Evolutionary conservation across 2,797 vertebrate species (phyloP), one percentile per base, ranked within the genome.

Genomic region (Simalia tracyae): DNA sequence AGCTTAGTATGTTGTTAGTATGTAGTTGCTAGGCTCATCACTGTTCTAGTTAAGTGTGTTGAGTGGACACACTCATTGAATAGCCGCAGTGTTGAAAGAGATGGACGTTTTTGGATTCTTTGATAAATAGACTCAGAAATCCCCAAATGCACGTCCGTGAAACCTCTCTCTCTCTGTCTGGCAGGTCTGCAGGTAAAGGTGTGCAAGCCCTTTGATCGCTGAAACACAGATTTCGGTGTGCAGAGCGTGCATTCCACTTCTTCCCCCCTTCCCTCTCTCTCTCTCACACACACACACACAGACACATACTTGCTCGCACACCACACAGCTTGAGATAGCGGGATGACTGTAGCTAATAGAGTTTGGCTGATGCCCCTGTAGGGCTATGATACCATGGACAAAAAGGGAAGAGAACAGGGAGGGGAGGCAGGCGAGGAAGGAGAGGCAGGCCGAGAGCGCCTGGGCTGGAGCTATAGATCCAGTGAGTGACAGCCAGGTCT

Each of bases 341-440:
- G 88, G 56, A 84, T 26, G 91, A 88, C 88, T 90, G 59, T 54
- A 14, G 90, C 93, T 92, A 88, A 92, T 72, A 92, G 90, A 84
- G 88, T 91, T 87, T 92, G 89, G 85, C 89, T 90, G 93, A 92
- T 90, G 36, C 84, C 85, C 93, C 91, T 90, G 76, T 26, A 76
- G 93, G 87, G 89, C 87, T 86, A 60, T n/a, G 93, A 84, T 63
- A 76, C 90, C 91, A 92, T 8, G 24, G 89, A 88, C 72, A 88
- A 36, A 92, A 89, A n/a, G 36, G 26, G 63, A 19, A 64, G 88
- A 26, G 57, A 66, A 90, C 36, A 28, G 24, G 81, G 90, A 89
- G 64, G 76, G 86, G 86, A 68, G 22, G 12, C 46, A 85, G 84
- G 50, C 24, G 24, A 54, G 84, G 92, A 60, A 84, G 81, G 90